Conservation (phyloP, 1,140 invertebrate species). For the Cyclargus thomasi region DNA sequence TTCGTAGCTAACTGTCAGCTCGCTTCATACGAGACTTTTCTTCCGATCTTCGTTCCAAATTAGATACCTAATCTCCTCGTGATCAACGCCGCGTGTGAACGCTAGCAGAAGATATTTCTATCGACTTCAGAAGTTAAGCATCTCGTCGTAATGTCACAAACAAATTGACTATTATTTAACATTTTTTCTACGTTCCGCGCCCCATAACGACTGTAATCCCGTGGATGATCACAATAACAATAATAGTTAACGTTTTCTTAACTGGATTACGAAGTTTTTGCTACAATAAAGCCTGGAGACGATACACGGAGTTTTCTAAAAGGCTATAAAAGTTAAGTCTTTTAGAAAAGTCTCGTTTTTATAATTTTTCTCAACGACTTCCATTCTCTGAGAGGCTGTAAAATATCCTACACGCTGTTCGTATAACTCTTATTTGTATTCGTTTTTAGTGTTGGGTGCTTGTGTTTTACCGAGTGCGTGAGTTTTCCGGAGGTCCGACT, state of each 20-base stretch:
- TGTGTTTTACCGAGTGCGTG: too few species aligned
- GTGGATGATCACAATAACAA: constrained; percentile 29
- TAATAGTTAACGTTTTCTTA: constrained; percentile 34
- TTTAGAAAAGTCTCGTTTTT: not conserved
- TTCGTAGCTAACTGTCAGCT: too few species aligned
- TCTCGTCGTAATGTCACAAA: not conserved
- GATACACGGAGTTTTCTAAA: not conserved
- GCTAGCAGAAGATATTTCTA: not conserved
- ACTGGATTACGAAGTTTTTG: constrained; percentile 30
- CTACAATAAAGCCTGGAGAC: constrained; percentile 20
- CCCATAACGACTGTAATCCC: constrained; percentile 26
- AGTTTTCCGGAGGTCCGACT: too few species aligned
- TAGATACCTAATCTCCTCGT: too few species aligned
- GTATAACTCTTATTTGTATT: not conserved
- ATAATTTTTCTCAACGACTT: not conserved
- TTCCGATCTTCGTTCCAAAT: too few species aligned
- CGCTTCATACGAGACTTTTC: too few species aligned
- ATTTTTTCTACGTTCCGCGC: not conserved
- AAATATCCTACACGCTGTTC: not conserved
- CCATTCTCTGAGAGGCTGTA: not conserved
- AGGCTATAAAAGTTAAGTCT: constrained; percentile 8
- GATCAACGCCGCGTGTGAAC: too few species aligned
- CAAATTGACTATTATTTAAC: not conserved
- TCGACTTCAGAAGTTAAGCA: not conserved
- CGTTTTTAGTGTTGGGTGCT: too few species aligned